Percentiles rank a stretch among this genome's conserved stretches.
phyloP scores from a whole-genome alignment of 30 jellyfish, hydroid and myxozoan species.

The Clytia hemisphaerica region DNA sequence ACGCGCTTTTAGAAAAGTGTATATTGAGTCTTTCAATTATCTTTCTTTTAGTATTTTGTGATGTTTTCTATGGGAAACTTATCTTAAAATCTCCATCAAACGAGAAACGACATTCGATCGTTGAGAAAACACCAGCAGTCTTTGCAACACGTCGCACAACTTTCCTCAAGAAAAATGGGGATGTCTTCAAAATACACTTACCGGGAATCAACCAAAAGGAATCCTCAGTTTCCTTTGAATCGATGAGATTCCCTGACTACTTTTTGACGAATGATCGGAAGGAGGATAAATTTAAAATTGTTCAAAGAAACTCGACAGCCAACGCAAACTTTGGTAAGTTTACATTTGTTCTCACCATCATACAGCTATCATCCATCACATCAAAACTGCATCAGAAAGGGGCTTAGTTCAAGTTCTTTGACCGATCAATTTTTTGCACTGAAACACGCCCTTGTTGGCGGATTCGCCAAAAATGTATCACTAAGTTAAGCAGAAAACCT shows the following conservation, averaged over 20 bases:
- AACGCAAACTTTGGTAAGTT: neutral
- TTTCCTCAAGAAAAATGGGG: conserved; percentile 73
- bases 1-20: too few species aligned
- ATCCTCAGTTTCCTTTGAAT: conserved; percentile 72
- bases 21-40: too few species aligned
- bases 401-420: conserved; percentile 54
- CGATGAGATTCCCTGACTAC: conserved; percentile 77
- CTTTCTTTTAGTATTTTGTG: conserved; percentile 1
- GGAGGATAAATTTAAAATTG: neutral
- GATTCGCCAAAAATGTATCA: too few species aligned
- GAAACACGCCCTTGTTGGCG: too few species aligned
- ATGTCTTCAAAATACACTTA: conserved; percentile 57
- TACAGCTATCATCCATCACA: neutral
- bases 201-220: conserved; percentile 70
- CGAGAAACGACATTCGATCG: neutral
- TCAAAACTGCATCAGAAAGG: conserved; percentile 19
- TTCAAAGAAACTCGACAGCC: neutral
- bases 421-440: too few species aligned
- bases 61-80: conserved; percentile 17
- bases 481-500: too few species aligned
- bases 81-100: conserved; percentile 13
- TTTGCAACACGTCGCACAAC: conserved; percentile 72
- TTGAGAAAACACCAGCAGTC: conserved; percentile 30
- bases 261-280: conserved; percentile 78
- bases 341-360: neutral